phyloP scores from a whole-genome alignment of 2,113 vertebrate genomes.

The Strix uralensis region DNA sequence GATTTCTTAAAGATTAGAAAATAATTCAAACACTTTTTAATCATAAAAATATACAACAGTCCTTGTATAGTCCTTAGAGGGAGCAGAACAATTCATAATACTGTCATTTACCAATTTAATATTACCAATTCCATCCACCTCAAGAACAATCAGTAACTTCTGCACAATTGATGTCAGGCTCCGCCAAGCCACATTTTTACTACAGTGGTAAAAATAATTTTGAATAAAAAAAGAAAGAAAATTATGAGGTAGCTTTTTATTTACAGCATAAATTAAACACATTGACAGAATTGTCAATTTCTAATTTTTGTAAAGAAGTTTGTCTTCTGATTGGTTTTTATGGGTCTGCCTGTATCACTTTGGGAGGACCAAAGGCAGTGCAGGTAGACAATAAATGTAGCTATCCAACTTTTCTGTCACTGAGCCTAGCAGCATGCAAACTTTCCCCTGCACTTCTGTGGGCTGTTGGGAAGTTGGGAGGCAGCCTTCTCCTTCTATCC shows the following conservation, averaged over 20 bases:
- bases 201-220: neutral
- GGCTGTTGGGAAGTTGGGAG: neutral
- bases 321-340: neutral
- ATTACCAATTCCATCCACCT: neutral
- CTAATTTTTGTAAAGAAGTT: neutral
- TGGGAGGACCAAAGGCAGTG: neutral
- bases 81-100: neutral
- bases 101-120: neutral
- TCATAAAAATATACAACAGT: neutral
- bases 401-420: neutral
- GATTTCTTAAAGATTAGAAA: conserved; percentile 4
- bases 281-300: neutral
- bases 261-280: neutral
- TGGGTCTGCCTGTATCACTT: neutral
- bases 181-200: neutral
- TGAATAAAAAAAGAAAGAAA: neutral
- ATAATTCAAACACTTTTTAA: neutral
- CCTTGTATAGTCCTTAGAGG: neutral
- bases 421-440: neutral
- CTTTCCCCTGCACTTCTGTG: neutral
- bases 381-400: neutral
- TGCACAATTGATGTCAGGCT: neutral
- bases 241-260: neutral
- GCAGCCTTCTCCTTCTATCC: neutral
- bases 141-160: neutral